These are phyloP conservation scores for Drosophila navojoa DNA, from an alignment of 1,140 invertebrate species.

Conservation along the genomic window DNA sequence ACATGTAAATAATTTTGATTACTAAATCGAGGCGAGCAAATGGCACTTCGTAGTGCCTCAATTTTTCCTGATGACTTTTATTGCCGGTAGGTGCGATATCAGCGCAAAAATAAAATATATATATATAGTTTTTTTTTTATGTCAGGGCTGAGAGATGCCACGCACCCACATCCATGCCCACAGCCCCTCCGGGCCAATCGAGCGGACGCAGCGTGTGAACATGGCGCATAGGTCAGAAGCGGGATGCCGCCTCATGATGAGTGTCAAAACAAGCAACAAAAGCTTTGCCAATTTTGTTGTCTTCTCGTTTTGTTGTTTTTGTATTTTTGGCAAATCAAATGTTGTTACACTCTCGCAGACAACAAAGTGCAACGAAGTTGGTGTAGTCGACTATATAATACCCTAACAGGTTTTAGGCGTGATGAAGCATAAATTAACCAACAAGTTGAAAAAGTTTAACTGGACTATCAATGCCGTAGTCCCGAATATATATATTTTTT, in stretches of 20 bases:
- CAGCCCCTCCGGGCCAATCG: constrained; percentile 44
- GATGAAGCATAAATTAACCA: not conserved
- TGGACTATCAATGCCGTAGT: too few species aligned
- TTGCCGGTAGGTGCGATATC: constrained; percentile 36
- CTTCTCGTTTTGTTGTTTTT: too few species aligned
- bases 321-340: not conserved
- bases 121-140: constrained; percentile 44
- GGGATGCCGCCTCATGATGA: constrained; percentile 55
- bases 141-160: constrained; percentile 64
- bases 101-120: not conserved
- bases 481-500: too few species aligned
- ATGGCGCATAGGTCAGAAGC: constrained; percentile 65
- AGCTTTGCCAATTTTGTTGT: constrained; percentile 3
- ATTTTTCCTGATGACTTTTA: constrained; percentile 30
- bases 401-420: not conserved
- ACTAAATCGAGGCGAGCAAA: constrained; percentile 38
- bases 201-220: constrained; percentile 67
- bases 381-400: constrained; percentile 3
- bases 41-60: constrained; percentile 11
- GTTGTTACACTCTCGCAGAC: constrained; percentile 11
- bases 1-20: constrained; percentile 48
- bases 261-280: constrained; percentile 39
- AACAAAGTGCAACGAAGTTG: not conserved
- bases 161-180: constrained; percentile 14
- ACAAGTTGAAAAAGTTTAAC: not conserved